Percentiles rank a stretch among this genome's conserved stretches.
Evolutionary conservation across 2,797 vertebrate genomes (phyloP).

Genomic region (Buphagus erythrorhynchus): DNA sequence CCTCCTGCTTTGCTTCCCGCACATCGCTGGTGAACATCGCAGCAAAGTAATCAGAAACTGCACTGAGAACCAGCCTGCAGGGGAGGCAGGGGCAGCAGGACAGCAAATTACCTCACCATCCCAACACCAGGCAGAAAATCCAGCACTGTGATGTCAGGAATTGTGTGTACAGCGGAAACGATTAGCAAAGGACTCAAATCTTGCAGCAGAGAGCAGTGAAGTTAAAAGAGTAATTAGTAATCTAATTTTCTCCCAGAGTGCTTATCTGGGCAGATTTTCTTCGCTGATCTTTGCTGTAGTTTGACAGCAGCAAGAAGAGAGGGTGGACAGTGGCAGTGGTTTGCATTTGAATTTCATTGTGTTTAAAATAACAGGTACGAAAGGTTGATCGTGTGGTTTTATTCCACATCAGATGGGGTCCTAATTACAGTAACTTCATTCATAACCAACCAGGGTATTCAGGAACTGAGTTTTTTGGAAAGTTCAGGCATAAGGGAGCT

Average conservation of each 20-base stretch:
- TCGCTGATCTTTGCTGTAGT: neutral
- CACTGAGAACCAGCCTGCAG: constrained; percentile 91
- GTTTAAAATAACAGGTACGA: neutral
- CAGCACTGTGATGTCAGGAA: neutral
- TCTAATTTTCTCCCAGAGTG: neutral
- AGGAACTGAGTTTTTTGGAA: neutral
- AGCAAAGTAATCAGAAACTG: constrained; percentile 96
- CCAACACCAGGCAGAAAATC: neutral
- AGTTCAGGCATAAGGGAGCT: neutral
- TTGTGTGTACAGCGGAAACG: rapidly evolving
- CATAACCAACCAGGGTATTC: neutral
- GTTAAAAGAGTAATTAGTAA: neutral
- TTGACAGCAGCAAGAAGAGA: neutral
- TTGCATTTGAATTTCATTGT: neutral
- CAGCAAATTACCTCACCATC: neutral
- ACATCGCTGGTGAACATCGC: constrained; percentile 98
- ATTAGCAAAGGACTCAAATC: neutral
- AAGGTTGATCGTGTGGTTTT: rapidly evolving
- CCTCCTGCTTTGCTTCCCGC: constrained; percentile 94
- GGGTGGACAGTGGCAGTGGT: neutral
- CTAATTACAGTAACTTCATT: neutral
- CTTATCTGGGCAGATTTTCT: neutral
- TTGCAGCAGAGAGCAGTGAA: neutral
- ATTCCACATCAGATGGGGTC: neutral
- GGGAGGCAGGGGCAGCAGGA: neutral